Conservation (phyloP, 2,797 vertebrate species). For the Menidia menidia region DNA sequence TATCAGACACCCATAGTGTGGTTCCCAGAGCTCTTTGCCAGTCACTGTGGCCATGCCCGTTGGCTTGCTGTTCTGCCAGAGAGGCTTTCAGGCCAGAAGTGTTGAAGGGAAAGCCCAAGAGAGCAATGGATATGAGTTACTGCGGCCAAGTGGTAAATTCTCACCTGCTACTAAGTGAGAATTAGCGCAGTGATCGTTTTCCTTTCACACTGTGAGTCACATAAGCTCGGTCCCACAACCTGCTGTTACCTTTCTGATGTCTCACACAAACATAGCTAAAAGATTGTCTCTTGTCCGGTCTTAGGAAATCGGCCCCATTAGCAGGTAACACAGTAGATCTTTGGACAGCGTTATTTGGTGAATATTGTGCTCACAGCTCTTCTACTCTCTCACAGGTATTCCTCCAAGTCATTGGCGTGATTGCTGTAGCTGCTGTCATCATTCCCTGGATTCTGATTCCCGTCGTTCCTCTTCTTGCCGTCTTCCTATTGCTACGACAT, state of each 20-base stretch:
- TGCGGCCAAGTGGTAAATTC: conserved; percentile 79
- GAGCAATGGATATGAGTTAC: conserved; percentile 70
- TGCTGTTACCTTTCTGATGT: conserved; percentile 68
- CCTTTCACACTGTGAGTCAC: conserved; percentile 78
- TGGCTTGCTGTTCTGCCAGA: conserved; percentile 71
- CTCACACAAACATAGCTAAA: conserved; percentile 61
- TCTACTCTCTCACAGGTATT: conserved; percentile 78
- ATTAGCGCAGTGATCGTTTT: conserved; percentile 75
- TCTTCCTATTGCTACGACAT: conserved; percentile 85
- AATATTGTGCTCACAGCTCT: conserved; percentile 24
- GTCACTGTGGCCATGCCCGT: conserved; percentile 74
- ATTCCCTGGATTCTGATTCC: conserved; percentile 90
- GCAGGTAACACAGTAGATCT: conserved; percentile 26
- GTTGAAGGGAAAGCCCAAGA: conserved; percentile 77
- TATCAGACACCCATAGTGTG: conserved; percentile 76
- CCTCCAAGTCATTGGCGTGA: conserved; percentile 87
- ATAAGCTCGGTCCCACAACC: conserved; percentile 68
- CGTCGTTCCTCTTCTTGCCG: conserved; percentile 83
- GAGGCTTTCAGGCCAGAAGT: conserved; percentile 72
- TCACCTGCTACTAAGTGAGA: conserved; percentile 83
- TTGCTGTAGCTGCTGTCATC: conserved; percentile 85
- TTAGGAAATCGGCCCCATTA: conserved; percentile 39
- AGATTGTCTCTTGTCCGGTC: conserved; percentile 59
- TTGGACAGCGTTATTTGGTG: conserved; percentile 23
- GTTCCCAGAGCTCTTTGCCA: conserved; percentile 78